Conservation (phyloP, 1,140 invertebrate species). For the Drosophila pallidifrons region DNA sequence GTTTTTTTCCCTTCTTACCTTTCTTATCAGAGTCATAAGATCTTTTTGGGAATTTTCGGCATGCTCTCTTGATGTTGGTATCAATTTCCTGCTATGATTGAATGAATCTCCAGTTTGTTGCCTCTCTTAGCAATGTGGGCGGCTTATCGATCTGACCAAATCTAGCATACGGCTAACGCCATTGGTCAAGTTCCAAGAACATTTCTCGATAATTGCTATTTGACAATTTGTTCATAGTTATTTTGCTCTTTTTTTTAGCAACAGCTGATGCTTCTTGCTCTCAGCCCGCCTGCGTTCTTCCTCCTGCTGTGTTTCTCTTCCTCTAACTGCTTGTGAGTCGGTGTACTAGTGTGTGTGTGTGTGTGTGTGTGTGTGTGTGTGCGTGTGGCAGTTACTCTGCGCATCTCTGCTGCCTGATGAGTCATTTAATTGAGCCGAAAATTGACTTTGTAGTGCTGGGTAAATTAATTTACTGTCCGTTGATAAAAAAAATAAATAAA, state of each 20-base stretch:
- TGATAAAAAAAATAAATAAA: conserved; percentile 53
- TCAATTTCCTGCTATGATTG: conserved; percentile 79
- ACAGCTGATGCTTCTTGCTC: conserved; percentile 39
- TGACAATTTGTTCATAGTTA: conserved; percentile 41
- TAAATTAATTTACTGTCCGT: conserved; percentile 77
- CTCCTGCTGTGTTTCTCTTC: background rate
- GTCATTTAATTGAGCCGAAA: conserved; percentile 82
- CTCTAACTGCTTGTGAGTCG: background rate
- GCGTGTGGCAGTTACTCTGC: conserved; percentile 61
- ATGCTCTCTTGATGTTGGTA: conserved; percentile 65
- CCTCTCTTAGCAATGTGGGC: conserved; percentile 56
- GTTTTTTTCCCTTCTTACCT: conserved; percentile 25
- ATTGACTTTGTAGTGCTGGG: conserved; percentile 65
- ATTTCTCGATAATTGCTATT: conserved; percentile 23
- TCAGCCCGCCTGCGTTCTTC: conserved; percentile 11
- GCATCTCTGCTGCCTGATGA: conserved; percentile 59
- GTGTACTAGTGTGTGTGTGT: too few relatives aligned
- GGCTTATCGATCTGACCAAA: conserved; percentile 56
- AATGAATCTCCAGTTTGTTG: conserved; percentile 61
- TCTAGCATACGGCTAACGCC: conserved; percentile 33
- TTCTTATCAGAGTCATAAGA: conserved; percentile 61
- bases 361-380: conserved; percentile 18
- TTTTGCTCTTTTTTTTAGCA: conserved; percentile 61
- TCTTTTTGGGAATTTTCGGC: conserved; percentile 48
- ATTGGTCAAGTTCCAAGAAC: conserved; percentile 73